Base-by-base conservation (phyloP, 2,797 vertebrate genomes). In the Chaetodon trifasciatus region DNA sequence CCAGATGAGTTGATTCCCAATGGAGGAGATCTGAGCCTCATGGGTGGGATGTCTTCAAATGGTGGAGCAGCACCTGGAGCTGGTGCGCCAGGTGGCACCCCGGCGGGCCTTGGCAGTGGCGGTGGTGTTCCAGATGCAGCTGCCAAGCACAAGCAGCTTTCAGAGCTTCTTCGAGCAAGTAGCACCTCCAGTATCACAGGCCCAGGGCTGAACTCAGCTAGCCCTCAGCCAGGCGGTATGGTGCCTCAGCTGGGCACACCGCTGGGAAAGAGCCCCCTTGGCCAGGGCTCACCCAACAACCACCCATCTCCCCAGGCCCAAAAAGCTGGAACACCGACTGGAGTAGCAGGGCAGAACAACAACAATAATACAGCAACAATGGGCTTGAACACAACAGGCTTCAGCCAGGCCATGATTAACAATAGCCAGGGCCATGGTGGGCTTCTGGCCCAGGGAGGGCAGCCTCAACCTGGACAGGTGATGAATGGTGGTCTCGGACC, bases 101-200 rank as follows among this genome's bases (percentile, higher is more conserved):
- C 85, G 0, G 64, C 67, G 0, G 80, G 88, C 39, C 78, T 85
- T 10, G 74, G 82, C 7, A 53, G 84, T 0, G 84, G 83, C 1
- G 76, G 79, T 7, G 47, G 64, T 28, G 95, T 97, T 86, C 96
- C 96, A 23, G 98, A 99, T 87, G 98, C 97, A 11, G 97, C 97
- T 28, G 97, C 98, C 76, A 99, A 99, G 94, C 98, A 99, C 94
- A 99, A 99, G 93, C 98, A 99, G 85, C 97, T 99, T 78, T 98
- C 98, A 0, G 98, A 99, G 92, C 98, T 99, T 61, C 96, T 99
- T 37, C 95, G 98, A 53, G 96, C 96, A 8, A 95, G 97, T 86
- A 96, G 95, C 9, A 90, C 96, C 85, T 91, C 97, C 74, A 92
- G 93, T 85, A 93, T 98, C 66, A 90, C 93, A 32, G 78, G 87